These are phyloP conservation scores for Formica aserva DNA, from an alignment of 2,888 invertebrate species.

Conservation along the genomic window DNA sequence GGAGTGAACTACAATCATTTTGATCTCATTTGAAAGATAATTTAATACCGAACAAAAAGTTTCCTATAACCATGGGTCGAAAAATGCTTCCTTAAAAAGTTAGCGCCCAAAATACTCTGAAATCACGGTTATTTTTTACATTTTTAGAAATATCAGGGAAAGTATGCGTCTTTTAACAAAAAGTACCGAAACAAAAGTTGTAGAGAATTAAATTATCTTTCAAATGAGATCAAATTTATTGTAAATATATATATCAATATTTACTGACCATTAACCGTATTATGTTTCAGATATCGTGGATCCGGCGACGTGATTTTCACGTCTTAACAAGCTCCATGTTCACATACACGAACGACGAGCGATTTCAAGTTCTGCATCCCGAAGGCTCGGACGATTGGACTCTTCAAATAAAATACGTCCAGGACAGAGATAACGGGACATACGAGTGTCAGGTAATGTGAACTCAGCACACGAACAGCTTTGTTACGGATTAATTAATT, in stretches of 20 bases:
- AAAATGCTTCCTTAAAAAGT: no score
- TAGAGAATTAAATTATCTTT: no score
- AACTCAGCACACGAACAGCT: conserved; percentile 60
- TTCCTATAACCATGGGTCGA: no score
- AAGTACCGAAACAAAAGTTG: no score
- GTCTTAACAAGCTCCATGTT: conserved; percentile 96
- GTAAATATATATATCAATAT: not conserved
- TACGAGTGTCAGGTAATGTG: conserved; percentile 95
- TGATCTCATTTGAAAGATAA: no score
- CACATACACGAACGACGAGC: conserved; percentile 96
- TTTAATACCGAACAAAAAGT: no score
- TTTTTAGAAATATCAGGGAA: no score
- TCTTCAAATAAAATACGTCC: conserved; percentile 97
- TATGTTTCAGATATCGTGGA: conserved; percentile 95
- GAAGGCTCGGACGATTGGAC: conserved; percentile 98
- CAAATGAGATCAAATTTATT: no score
- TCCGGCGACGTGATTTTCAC: conserved; percentile 96
- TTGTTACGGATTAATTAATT: conserved; percentile 53
- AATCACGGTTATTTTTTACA: no score
- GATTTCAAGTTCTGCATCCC: conserved; percentile 92
- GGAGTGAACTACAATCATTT: no score
- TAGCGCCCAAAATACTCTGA: no score
- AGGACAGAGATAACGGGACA: conserved; percentile 96
- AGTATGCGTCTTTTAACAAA: no score
- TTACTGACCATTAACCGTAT: conserved; percentile 26